Evolutionary conservation across 2,888 invertebrate genomes (phyloP).

Genomic region (Cataglyphis cursor): DNA sequence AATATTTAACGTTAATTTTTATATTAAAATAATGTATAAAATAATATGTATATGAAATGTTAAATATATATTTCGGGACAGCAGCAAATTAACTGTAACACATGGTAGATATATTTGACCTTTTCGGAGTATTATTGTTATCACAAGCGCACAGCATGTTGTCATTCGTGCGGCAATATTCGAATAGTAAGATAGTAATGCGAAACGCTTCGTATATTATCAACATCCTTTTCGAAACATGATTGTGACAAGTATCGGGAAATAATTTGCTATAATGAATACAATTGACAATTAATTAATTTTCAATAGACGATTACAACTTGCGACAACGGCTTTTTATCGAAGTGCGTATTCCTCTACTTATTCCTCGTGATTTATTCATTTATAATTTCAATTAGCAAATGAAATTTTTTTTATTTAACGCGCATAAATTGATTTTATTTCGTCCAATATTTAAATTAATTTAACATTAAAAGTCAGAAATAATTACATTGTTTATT

Average conservation of each 20-base stretch:
- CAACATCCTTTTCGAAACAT: not conserved
- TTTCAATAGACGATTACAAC: not conserved
- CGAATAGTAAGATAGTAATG: not conserved
- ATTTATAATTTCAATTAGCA: not conserved
- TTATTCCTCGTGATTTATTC: not conserved
- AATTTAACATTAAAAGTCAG: conserved; percentile 9
- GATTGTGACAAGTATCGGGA: not conserved
- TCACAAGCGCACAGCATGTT: not conserved
- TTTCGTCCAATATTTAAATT: not conserved
- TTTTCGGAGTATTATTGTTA: not conserved
- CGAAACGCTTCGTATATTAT: not conserved
- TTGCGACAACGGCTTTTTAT: not conserved
- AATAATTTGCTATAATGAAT: not conserved
- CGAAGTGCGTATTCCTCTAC: not conserved
- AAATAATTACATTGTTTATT: conserved; percentile 14
- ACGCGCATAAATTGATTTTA: not conserved
- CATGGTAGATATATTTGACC: not conserved
- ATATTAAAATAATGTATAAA: not conserved
- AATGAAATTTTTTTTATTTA: not conserved
- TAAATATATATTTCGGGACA: not conserved
- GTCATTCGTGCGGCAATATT: not conserved
- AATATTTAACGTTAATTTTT: not conserved
- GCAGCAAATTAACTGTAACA: not conserved
- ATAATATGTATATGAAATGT: not conserved
- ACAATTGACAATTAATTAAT: not conserved